These are phyloP conservation scores for Alexandromys fortis DNA, from an alignment of 2,113 vertebrate genomes.

Conservation along the genomic window DNA sequence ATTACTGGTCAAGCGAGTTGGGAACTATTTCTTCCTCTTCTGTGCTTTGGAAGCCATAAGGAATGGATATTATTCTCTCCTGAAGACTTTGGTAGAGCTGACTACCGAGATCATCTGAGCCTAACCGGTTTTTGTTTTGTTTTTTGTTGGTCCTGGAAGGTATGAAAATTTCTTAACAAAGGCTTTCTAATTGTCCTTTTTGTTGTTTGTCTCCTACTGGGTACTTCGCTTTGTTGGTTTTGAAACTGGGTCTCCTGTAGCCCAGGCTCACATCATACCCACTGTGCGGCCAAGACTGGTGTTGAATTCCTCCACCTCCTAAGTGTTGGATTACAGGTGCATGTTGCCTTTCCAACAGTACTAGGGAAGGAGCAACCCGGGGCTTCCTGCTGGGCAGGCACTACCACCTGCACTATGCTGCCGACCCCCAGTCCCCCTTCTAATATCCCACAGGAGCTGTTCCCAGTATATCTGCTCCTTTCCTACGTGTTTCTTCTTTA, in stretches of 20 bases:
- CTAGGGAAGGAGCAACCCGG: not conserved
- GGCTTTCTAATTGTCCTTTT: not conserved
- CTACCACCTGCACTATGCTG: too few relatives aligned
- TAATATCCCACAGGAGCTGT: not conserved
- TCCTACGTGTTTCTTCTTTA: not conserved
- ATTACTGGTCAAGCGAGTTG: not conserved
- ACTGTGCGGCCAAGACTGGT: not conserved
- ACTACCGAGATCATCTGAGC: not conserved
- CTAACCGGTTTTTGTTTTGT: not conserved
- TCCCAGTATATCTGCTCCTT: not conserved
- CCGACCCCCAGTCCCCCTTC: not conserved
- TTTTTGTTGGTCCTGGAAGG: not conserved
- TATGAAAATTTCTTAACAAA: slow-evolving; percentile 30
- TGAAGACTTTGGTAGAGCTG: slow-evolving; percentile 8
- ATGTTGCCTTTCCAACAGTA: not conserved
- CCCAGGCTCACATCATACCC: not conserved
- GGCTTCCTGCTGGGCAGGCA: not conserved
- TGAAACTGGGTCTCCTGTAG: not conserved
- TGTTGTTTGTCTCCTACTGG: not conserved
- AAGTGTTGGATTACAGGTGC: not conserved
- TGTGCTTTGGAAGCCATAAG: not conserved
- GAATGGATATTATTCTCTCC: slow-evolving; percentile 20
- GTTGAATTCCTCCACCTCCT: not conserved
- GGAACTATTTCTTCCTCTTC: slow-evolving; percentile 3
- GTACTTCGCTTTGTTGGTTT: not conserved